Conservation (phyloP, 1,140 invertebrate species). For the Tetramorium alpestre region DNA sequence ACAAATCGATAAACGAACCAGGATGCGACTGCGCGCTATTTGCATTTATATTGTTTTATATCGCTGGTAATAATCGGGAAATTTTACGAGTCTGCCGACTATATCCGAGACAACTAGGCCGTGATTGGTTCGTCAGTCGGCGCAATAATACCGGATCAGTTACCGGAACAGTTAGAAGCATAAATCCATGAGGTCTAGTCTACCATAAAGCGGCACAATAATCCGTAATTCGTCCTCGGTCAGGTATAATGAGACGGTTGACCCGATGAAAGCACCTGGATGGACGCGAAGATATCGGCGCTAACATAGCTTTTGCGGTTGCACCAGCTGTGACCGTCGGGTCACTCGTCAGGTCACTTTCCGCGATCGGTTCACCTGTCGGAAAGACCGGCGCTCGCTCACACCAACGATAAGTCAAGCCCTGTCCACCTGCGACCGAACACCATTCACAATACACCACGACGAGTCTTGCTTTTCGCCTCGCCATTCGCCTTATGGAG, state of each 20-base stretch:
- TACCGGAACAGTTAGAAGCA: background rate
- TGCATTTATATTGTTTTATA: slow-evolving; percentile 58
- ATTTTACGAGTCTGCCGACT: slow-evolving; percentile 37
- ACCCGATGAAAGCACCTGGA: slow-evolving; percentile 66
- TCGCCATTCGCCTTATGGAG: slow-evolving; percentile 6
- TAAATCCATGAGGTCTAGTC: slow-evolving; percentile 34
- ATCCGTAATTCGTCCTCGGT: slow-evolving; percentile 35
- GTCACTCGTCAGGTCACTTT: slow-evolving; percentile 69
- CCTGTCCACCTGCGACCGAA: slow-evolving; percentile 51
- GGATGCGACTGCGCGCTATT: slow-evolving; percentile 25
- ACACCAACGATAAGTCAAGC: slow-evolving; percentile 29
- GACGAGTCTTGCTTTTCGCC: slow-evolving; percentile 39
- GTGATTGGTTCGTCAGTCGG: slow-evolving; percentile 45
- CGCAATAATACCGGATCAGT: slow-evolving; percentile 39
- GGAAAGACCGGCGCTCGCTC: slow-evolving; percentile 39
- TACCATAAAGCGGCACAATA: slow-evolving; percentile 43
- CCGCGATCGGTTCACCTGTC: slow-evolving; percentile 63
- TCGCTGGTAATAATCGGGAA: slow-evolving; percentile 36
- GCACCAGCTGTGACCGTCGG: slow-evolving; percentile 65
- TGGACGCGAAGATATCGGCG: slow-evolving; percentile 52
- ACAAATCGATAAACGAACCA: slow-evolving; percentile 45
- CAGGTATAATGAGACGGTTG: slow-evolving; percentile 62
- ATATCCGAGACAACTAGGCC: background rate
- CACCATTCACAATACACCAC: slow-evolving; percentile 23
- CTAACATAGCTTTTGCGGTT: slow-evolving; percentile 63